Base-by-base conservation (phyloP, 2,888 invertebrate genomes). In the Diplolepis rosae region DNA sequence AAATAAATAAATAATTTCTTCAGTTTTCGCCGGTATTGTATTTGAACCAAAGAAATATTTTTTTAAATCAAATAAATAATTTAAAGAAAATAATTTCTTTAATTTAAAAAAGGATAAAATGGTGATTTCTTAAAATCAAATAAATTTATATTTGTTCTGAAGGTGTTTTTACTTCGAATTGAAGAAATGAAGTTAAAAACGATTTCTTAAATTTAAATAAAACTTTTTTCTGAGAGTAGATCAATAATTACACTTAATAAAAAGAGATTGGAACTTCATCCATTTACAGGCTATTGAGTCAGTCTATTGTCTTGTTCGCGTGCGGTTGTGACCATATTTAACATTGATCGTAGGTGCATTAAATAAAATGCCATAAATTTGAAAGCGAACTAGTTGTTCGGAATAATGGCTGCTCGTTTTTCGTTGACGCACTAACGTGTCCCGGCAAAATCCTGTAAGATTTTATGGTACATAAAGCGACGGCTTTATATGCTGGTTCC, bases 401-500 rank as follows among this genome's bases (percentile, higher is more conserved):
- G 18, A 18, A 7, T 30, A 32, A 28, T 28, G 52, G 15, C 30
- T 24, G 24, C n/a, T 39, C 61, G 24, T 61, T 61, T 61, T 61
- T 39, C 39, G 39, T 39, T 27, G 61, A 27, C 24, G 39, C 13
- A 61, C 61, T 35, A 61, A 39, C 45, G 45, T 45, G 45, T 45
- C 45, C 45, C 9, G 45, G 45, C 18, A 18, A 45, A 45, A 45
- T 66, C 56, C 68, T 65, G 65, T 65, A 68, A 30, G 66, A 73
- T 77, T 84, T 84, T 82, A 84, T 79, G 83, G 71, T 68, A 54
- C 82, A 80, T 83, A 82, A 84, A 83, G 76, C 79, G 78, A 80
- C 77, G 74, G 79, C 78, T 84, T 83, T 84, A 83, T 79, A 80
- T 65, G 72, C 71, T 70, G 74, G 65, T 56, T 73, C 73, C 71